Percentiles rank a stretch among this genome's conserved stretches.
Evolutionary conservation across 2,797 vertebrate species (phyloP).

Genomic region (Helostoma temminkii): DNA sequence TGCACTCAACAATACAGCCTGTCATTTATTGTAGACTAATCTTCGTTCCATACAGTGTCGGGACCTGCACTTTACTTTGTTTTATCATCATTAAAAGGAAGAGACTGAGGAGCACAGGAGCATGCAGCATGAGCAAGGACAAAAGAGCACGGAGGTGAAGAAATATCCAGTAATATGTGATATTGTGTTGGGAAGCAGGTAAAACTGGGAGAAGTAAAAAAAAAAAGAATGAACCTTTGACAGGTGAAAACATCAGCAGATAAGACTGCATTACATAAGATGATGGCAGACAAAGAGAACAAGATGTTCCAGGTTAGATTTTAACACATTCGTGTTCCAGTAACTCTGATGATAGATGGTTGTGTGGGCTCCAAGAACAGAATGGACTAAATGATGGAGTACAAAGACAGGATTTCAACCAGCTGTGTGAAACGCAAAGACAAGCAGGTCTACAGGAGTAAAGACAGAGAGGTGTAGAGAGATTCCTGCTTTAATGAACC

Average conservation of each 20-base stretch:
- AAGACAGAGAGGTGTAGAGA: constrained; percentile 35
- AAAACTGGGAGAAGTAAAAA: constrained; percentile 21
- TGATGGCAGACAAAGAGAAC: constrained; percentile 35
- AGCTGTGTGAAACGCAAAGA: background rate
- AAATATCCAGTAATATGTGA: constrained; percentile 37
- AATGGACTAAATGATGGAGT: background rate
- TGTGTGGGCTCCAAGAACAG: constrained; percentile 25
- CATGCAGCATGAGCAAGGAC: constrained; percentile 25
- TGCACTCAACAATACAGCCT: constrained; percentile 66
- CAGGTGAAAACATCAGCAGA: constrained; percentile 33
- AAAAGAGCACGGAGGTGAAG: constrained; percentile 31
- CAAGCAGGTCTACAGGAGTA: constrained; percentile 7
- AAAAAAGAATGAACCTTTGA: constrained; percentile 38
- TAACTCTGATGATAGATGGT: constrained; percentile 20
- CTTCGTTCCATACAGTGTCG: constrained; percentile 41
- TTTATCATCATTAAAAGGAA: constrained; percentile 60
- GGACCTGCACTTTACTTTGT: constrained; percentile 67
- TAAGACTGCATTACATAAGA: constrained; percentile 32
- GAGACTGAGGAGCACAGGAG: constrained; percentile 36
- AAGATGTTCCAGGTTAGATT: constrained; percentile 46
- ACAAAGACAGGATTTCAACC: constrained; percentile 8
- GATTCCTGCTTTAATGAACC: constrained; percentile 64
- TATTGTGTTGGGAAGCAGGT: constrained; percentile 36
- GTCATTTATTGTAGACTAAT: constrained; percentile 76
- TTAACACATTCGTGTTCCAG: constrained; percentile 25